Evolutionary conservation across 2,797 vertebrate genomes (phyloP).

Genomic region (Delichon dasypus): DNA sequence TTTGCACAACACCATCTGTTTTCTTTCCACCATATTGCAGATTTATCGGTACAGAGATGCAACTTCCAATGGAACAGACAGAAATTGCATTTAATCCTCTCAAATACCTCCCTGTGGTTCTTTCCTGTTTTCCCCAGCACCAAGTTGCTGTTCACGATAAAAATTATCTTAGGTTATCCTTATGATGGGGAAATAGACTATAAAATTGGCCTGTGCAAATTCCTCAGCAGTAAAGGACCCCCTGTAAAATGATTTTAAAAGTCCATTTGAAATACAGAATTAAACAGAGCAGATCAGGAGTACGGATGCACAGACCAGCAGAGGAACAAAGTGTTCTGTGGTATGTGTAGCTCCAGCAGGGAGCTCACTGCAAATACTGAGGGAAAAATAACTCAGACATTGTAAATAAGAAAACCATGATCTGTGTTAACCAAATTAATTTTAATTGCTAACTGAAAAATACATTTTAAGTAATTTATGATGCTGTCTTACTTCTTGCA

Average conservation of each 20-base stretch:
- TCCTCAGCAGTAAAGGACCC: not conserved
- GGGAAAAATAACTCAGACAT: not conserved
- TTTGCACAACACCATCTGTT: not conserved
- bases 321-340: not conserved
- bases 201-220: not conserved
- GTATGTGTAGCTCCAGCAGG: not conserved
- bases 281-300: not conserved
- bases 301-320: not conserved
- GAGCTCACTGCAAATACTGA: not conserved
- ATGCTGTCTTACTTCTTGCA: not conserved
- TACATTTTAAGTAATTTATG: not conserved
- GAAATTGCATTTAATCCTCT: not conserved
- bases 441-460: not conserved
- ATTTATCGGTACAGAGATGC: not conserved
- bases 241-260: not conserved
- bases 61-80: not conserved
- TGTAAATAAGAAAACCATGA: not conserved
- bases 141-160: not conserved
- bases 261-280: not conserved
- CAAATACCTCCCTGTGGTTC: not conserved
- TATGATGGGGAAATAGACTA: not conserved
- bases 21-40: not conserved
- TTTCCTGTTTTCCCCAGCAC: not conserved
- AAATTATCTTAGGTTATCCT: not conserved
- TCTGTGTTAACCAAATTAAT: not conserved